phyloP scores from a whole-genome alignment of 2,113 vertebrate genomes.

The Xiphorhynchus elegans region DNA sequence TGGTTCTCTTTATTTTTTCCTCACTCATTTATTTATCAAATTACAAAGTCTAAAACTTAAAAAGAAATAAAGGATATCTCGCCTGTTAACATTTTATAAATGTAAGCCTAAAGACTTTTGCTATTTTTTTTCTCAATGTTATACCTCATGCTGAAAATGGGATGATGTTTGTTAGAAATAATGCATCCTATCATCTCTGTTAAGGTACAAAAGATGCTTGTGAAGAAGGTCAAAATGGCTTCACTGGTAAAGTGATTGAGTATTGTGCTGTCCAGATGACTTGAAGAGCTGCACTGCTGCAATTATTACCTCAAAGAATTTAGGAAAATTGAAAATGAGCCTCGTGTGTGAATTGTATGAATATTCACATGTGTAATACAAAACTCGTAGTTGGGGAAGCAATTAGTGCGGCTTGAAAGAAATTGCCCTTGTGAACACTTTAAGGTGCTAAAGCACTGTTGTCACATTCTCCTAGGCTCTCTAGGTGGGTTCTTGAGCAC shows the following conservation, averaged over 20 bases:
- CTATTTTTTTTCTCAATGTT: background rate
- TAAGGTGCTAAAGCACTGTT: background rate
- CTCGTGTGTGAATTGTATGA: background rate
- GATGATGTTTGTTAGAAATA: background rate
- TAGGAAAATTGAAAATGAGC: background rate
- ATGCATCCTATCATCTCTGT: background rate
- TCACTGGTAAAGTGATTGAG: background rate
- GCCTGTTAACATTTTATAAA: background rate
- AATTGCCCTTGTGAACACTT: background rate
- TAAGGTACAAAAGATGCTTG: background rate
- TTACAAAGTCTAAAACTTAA: background rate
- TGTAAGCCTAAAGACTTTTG: background rate
- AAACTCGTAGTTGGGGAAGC: background rate
- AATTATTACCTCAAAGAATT: background rate
- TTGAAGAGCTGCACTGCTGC: background rate
- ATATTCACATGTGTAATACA: background rate
- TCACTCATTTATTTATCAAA: background rate
- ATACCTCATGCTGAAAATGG: background rate
- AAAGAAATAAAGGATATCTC: background rate
- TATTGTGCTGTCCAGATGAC: background rate
- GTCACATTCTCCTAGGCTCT: background rate
- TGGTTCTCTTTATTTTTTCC: background rate
- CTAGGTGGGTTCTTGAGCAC: background rate
- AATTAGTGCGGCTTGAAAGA: background rate
- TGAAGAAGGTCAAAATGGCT: background rate